Evolutionary conservation across 2,113 vertebrate genomes (phyloP).

Genomic region (Cochlearius cochlearius): DNA sequence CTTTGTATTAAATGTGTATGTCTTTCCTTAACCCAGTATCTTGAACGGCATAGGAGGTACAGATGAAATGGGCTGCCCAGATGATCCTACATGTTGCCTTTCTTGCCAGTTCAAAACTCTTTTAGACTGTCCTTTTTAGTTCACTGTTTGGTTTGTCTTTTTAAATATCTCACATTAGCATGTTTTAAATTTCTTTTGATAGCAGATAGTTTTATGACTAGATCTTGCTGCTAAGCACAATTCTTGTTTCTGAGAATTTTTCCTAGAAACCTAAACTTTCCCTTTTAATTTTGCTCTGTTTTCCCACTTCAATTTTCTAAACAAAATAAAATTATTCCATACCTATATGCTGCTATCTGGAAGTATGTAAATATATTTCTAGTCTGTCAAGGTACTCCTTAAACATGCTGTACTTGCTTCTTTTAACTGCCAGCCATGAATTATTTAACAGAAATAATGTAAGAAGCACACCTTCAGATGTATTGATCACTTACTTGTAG

Average conservation of each 20-base stretch:
- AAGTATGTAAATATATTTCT: not conserved
- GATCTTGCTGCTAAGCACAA: not conserved
- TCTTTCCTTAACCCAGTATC: not conserved
- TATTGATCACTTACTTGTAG: not conserved
- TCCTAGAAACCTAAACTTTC: not conserved
- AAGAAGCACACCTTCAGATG: not conserved
- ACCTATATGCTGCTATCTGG: not conserved
- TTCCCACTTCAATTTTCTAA: not conserved
- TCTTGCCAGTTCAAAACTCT: not conserved
- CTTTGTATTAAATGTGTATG: not conserved
- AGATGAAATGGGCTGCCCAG: not conserved
- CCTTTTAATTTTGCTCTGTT: not conserved
- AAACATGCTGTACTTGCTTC: not conserved
- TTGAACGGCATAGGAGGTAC: accelerated
- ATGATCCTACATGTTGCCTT: not conserved
- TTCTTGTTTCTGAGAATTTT: not conserved
- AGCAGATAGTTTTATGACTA: not conserved
- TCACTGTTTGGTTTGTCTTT: not conserved
- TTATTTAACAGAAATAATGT: slow-evolving; percentile 25
- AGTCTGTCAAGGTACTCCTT: not conserved
- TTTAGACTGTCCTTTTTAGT: not conserved
- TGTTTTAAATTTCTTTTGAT: not conserved
- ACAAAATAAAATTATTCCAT: not conserved
- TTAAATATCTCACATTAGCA: not conserved
- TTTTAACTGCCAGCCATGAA: not conserved